Conservation (phyloP, 2,888 invertebrate genomes). For the Atethmia centrago region DNA sequence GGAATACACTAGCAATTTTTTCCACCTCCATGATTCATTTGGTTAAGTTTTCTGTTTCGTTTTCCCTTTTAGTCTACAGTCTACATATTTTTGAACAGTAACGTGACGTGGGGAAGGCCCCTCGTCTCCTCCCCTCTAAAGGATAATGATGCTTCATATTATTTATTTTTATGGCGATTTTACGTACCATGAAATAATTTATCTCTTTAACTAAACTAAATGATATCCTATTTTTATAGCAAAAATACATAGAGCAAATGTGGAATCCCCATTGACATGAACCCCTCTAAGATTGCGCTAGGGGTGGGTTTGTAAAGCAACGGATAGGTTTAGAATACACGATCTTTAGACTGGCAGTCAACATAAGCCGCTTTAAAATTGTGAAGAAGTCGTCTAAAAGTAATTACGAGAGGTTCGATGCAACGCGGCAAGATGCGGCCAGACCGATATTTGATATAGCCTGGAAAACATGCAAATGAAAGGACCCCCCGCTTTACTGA, state of each 20-base stretch:
- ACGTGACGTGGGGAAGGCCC: not conserved
- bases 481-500: conserved; percentile 75
- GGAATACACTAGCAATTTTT: conserved; percentile 39
- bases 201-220: conserved; percentile 52
- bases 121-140: not conserved
- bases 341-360: not conserved
- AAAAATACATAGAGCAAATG: not conserved
- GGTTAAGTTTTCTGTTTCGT: conserved; percentile 30
- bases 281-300: not conserved
- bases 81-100: conserved; percentile 57
- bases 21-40: conserved; percentile 50
- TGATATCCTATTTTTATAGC: conserved; percentile 65
- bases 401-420: conserved; percentile 77
- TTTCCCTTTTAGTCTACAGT: conserved; percentile 20
- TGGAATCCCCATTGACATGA: not conserved
- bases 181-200: conserved; percentile 8
- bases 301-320: not conserved
- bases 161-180: conserved; percentile 19
- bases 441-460: conserved; percentile 82
- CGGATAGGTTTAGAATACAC: not conserved
- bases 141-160: conserved; percentile 17
- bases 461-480: conserved; percentile 87
- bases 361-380: conserved; percentile 55
- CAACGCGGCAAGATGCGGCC: conserved; percentile 68
- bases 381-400: conserved; percentile 77